Percentiles rank a stretch among this genome's conserved stretches.
These are phyloP conservation scores for Lagria hirta DNA, from an alignment of 2,888 invertebrate species.

Conservation along the genomic window DNA sequence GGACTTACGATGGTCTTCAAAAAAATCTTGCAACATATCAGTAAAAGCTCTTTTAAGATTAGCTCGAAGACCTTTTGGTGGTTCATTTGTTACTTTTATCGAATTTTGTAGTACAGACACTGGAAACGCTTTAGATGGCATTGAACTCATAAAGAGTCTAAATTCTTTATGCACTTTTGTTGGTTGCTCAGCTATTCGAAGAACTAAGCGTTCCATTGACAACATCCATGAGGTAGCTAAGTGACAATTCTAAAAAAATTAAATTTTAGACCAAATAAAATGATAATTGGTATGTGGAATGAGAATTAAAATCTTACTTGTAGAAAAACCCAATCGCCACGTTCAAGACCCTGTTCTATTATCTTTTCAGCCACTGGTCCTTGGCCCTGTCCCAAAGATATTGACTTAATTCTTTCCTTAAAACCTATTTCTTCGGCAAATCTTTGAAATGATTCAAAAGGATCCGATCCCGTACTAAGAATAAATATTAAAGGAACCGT, in stretches of 20 bases:
- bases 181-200: conserved; percentile 68
- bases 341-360: conserved; percentile 67
- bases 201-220: conserved; percentile 75
- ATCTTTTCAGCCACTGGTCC: conserved; percentile 84
- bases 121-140: conserved; percentile 85
- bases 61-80: conserved; percentile 87
- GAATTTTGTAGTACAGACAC: conserved; percentile 90
- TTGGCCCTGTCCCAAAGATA: conserved; percentile 90
- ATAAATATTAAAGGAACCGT: conserved; percentile 82
- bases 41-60: conserved; percentile 82
- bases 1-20: conserved; percentile 75
- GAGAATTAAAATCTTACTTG: too few relatives aligned
- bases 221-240: conserved; percentile 94
- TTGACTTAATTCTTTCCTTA: conserved; percentile 70
- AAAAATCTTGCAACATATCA: conserved; percentile 76
- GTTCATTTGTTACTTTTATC: conserved; percentile 92
- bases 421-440: conserved; percentile 77
- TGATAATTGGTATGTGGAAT: not conserved
- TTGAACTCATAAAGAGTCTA: conserved; percentile 84
- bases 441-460: conserved; percentile 78
- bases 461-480: conserved; percentile 86
- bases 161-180: conserved; percentile 71
- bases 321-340: conserved; percentile 87
- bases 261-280: conserved; percentile 8
- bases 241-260: conserved; percentile 78